Conservation (phyloP, 2,888 invertebrate species). For the Stegophylla sp. region DNA sequence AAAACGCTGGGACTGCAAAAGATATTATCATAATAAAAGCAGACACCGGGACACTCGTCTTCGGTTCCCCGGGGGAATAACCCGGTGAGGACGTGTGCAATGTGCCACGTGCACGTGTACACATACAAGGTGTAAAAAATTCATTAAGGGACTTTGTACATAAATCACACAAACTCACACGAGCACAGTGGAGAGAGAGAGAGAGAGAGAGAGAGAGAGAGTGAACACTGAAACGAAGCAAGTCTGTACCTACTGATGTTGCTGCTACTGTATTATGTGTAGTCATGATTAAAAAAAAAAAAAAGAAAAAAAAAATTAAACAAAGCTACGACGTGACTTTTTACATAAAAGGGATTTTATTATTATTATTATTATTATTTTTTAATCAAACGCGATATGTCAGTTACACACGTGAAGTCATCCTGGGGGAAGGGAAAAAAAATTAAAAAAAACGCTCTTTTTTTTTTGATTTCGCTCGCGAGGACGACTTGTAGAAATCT, state of each 20-base stretch:
- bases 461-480: background rate
- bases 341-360: slow-evolving; percentile 29
- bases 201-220: too few species aligned
- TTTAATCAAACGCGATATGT: slow-evolving; percentile 41
- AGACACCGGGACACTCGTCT: background rate
- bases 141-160: slow-evolving; percentile 17
- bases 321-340: slow-evolving; percentile 28
- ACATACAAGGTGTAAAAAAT: slow-evolving; percentile 33
- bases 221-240: background rate
- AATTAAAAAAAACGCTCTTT: background rate
- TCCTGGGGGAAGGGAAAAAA: background rate
- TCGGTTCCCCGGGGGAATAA: background rate
- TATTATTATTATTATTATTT: slow-evolving; percentile 9
- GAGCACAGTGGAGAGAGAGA: too few species aligned
- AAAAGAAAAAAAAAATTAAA: slow-evolving; percentile 30
- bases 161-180: too few species aligned
- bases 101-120: background rate
- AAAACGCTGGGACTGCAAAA: too few species aligned
- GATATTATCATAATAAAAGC: slow-evolving; percentile 10
- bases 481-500: slow-evolving; percentile 26
- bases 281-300: slow-evolving; percentile 41
- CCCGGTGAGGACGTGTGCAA: background rate
- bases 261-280: background rate
- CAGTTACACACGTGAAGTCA: slow-evolving; percentile 22
- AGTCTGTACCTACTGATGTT: background rate